Evolutionary conservation across 2,888 invertebrate species (phyloP).

Genomic region (Notodonta ziczac): DNA sequence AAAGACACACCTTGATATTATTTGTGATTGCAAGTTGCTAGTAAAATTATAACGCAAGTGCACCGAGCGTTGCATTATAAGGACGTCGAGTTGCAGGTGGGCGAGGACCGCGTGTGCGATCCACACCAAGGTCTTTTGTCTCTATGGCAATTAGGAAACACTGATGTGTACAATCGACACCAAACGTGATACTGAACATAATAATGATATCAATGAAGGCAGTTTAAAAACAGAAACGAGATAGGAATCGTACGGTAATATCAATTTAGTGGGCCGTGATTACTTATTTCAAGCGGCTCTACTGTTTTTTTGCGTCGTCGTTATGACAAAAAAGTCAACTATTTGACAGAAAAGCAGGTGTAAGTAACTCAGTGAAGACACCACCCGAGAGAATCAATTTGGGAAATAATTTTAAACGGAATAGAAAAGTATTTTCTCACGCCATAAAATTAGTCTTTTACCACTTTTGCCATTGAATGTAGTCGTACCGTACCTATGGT

Average conservation of each 20-base stretch:
- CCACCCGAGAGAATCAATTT: too few species aligned
- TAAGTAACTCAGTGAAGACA: too few species aligned
- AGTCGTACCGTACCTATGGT: neutral
- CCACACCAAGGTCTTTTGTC: constrained; percentile 42
- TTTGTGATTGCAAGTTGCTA: constrained; percentile 38
- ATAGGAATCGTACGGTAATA: too few species aligned
- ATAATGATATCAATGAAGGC: neutral
- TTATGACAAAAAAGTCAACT: too few species aligned
- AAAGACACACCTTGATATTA: constrained; percentile 25
- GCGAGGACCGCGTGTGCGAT: constrained; percentile 39
- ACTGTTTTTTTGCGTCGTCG: too few species aligned
- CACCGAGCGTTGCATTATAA: constrained; percentile 53
- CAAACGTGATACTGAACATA: neutral
- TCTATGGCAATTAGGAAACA: constrained; percentile 27
- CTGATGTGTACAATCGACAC: neutral
- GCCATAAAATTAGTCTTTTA: too few species aligned
- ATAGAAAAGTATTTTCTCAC: too few species aligned
- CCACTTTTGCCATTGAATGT: neutral
- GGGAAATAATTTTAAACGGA: too few species aligned
- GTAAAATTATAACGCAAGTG: constrained; percentile 57
- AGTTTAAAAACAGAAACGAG: too few species aligned
- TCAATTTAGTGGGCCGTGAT: too few species aligned
- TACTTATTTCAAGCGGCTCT: too few species aligned
- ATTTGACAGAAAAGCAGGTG: too few species aligned
- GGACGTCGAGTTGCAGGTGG: constrained; percentile 50